Evolutionary conservation across 2,888 invertebrate species (phyloP).

Genomic region (Synergus itoensis): DNA sequence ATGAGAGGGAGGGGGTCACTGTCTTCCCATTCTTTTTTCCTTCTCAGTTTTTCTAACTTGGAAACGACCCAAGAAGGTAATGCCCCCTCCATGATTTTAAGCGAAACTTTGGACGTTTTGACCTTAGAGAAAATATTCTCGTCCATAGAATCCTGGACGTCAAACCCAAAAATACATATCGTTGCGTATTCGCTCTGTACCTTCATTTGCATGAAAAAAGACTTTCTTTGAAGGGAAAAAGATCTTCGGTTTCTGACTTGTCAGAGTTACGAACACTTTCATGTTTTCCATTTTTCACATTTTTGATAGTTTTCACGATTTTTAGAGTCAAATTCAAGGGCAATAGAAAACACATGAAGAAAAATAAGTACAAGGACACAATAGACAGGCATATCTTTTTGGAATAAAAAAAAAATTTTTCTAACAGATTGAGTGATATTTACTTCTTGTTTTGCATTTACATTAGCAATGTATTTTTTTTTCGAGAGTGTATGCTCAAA

Average conservation of each 20-base stretch:
- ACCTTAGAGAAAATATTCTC: conserved; percentile 5
- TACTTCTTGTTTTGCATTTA: no score
- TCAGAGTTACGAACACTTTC: conserved; percentile 15
- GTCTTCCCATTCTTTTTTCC: neutral
- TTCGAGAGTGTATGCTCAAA: no score
- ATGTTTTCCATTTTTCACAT: neutral
- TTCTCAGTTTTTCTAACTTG: neutral
- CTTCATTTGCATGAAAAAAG: conserved; percentile 37
- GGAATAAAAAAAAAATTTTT: no score
- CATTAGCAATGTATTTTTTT: no score
- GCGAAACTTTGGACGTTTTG: conserved; percentile 30
- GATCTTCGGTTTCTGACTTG: neutral
- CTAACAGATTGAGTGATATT: no score
- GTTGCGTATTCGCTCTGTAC: neutral
- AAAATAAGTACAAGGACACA: no score
- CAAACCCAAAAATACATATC: neutral
- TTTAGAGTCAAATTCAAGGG: neutral
- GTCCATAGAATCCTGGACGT: neutral
- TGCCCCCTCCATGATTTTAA: conserved; percentile 17
- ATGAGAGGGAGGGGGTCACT: conserved; percentile 2
- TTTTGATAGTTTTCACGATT: conserved; percentile 8
- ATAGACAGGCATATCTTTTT: no score
- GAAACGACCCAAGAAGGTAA: neutral
- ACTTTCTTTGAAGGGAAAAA: neutral
- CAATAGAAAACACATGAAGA: no score